These are phyloP conservation scores for Elgaria multicarinata DNA, from an alignment of 2,113 vertebrate genomes.

Conservation along the genomic window DNA sequence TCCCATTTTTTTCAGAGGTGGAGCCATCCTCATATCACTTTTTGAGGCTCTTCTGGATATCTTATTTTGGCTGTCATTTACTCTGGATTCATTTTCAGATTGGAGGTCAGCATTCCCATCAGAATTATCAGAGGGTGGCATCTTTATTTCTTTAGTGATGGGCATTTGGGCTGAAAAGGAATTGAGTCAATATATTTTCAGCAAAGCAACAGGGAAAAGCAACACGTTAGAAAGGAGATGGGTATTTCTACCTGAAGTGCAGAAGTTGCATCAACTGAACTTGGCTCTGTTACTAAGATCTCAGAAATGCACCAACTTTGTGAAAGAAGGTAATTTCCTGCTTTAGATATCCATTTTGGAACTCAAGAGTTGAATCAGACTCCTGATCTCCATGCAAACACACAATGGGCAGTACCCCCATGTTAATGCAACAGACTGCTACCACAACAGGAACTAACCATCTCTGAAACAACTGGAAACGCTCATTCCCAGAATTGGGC, in stretches of 20 bases:
- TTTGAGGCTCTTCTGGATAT: neutral
- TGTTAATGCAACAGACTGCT: too few relatives aligned
- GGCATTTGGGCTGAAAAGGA: constrained; percentile 45
- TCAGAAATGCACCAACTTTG: neutral
- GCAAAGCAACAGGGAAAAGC: neutral
- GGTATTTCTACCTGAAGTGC: neutral
- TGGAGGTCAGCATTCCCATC: constrained; percentile 37
- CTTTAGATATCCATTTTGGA: fast-evolving
- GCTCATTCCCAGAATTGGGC: too few relatives aligned
- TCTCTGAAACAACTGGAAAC: too few relatives aligned
- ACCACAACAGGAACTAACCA: neutral
- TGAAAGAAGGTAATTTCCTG: neutral
- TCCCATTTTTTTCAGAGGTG: neutral
- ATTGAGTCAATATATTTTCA: neutral
- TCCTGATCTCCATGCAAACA: neutral
- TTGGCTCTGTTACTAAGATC: neutral
- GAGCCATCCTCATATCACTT: neutral
- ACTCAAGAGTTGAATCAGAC: fast-evolving
- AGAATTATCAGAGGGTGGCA: constrained; percentile 24
- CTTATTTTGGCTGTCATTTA: constrained; percentile 23
- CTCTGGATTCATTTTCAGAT: constrained; percentile 36
- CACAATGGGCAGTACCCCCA: neutral
- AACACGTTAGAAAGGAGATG: neutral
- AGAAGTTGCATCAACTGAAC: neutral
- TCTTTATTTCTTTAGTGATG: constrained; percentile 32